phyloP scores from a whole-genome alignment of 2,797 vertebrate species.

The Smutsia gigantea region DNA sequence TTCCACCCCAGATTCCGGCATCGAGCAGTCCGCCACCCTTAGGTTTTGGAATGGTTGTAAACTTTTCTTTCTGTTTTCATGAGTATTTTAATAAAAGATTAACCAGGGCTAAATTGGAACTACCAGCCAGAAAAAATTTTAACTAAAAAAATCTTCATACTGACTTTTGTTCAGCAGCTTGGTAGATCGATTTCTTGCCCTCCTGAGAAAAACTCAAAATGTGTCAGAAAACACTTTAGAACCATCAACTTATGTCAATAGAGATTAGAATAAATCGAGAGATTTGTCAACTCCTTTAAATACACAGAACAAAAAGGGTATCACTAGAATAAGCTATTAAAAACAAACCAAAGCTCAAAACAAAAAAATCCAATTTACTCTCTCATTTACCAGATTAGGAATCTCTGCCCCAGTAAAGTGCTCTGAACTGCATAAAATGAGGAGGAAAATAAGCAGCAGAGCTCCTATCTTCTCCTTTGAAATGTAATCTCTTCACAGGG shows the following conservation, averaged over 20 bases:
- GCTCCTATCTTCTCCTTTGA: not conserved
- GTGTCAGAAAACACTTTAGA: conserved; percentile 2
- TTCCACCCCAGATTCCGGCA: not conserved
- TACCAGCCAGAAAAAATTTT: conserved; percentile 24
- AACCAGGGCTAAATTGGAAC: not conserved
- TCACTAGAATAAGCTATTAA: conserved; percentile 26
- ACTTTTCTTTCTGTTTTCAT: not conserved
- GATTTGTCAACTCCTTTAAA: conserved; percentile 22
- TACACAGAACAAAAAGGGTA: not conserved
- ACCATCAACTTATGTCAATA: not conserved
- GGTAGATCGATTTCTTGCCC: not conserved
- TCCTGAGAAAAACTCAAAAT: not conserved
- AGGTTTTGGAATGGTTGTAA: not conserved
- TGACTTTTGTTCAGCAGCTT: not conserved
- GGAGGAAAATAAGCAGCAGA: not conserved
- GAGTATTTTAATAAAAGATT: conserved; percentile 28
- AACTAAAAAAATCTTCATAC: not conserved
- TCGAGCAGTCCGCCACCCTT: not conserved
- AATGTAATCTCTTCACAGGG: not conserved
- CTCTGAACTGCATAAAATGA: not conserved
- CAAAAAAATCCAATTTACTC: conserved; percentile 16
- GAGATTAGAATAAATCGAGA: not conserved
- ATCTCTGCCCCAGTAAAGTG: not conserved
- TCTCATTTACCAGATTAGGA: not conserved
- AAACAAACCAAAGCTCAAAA: conserved; percentile 33